phyloP scores from a whole-genome alignment of 2,113 vertebrate species.

The Ceratotherium simum region DNA sequence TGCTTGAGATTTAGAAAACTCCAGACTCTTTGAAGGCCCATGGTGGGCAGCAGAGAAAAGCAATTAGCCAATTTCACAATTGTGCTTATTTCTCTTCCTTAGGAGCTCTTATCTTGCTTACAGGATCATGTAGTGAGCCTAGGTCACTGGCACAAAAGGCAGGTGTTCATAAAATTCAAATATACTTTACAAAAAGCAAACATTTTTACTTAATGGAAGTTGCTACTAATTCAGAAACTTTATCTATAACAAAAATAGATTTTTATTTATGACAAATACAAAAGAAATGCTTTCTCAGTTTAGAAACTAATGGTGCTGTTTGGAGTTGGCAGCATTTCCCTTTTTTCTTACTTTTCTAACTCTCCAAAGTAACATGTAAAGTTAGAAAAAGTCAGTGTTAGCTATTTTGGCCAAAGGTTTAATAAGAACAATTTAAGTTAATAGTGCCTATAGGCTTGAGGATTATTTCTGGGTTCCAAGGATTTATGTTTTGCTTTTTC shows the following conservation, averaged over 20 bases:
- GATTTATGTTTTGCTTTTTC: constrained; percentile 17
- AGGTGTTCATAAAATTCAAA: constrained; percentile 3
- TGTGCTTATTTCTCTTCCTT: constrained; percentile 3
- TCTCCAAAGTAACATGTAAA: background rate
- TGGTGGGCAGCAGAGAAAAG: background rate
- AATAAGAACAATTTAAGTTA: background rate
- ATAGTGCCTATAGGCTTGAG: background rate
- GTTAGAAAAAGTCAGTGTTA: background rate
- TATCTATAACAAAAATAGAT: background rate
- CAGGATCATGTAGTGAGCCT: background rate
- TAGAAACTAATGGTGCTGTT: background rate
- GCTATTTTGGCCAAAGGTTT: background rate
- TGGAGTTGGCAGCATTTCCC: background rate
- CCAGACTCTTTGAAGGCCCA: background rate
- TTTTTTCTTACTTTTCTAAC: background rate
- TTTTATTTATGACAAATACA: constrained; percentile 34
- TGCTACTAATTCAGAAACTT: constrained; percentile 26
- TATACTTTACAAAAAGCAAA: constrained; percentile 16
- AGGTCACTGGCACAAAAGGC: background rate
- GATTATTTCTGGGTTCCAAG: background rate
- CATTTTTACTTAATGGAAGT: constrained; percentile 17
- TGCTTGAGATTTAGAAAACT: constrained; percentile 42
- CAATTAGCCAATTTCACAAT: constrained; percentile 14
- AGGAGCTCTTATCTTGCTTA: background rate
- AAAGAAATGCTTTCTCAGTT: background rate